A percentile compares a stretch with the other conserved stretches of the same genome.
phyloP scores from a whole-genome alignment of 2,888 invertebrate species.

The Tyria jacobaeae region DNA sequence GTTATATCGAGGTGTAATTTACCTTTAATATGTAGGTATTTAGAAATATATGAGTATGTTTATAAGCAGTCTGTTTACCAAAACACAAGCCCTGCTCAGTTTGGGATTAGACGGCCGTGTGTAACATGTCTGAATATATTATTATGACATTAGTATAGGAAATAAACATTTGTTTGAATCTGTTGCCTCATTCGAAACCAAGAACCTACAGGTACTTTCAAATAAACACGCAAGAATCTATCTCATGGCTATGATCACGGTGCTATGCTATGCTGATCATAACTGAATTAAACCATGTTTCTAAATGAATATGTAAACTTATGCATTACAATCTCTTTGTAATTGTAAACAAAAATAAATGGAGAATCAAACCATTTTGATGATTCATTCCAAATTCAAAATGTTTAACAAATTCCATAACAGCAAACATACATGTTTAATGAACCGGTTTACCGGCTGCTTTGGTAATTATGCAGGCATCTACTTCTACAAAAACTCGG shows the following conservation, averaged over 20 bases:
- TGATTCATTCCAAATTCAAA: slow-evolving; percentile 1
- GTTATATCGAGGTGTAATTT: too few relatives aligned
- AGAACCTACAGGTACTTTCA: background rate
- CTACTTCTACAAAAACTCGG: slow-evolving; percentile 40
- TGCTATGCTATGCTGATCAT: too few relatives aligned
- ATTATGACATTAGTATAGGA: too few relatives aligned
- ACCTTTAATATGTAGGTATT: too few relatives aligned
- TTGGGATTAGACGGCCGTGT: too few relatives aligned
- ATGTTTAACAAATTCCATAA: background rate
- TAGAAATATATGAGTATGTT: too few relatives aligned
- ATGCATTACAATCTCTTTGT: background rate
- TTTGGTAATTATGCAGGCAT: slow-evolving; percentile 44
- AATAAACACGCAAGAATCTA: background rate
- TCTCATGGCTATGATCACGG: background rate
- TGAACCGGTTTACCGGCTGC: slow-evolving; percentile 36
- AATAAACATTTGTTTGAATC: background rate
- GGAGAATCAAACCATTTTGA: background rate
- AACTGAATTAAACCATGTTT: background rate
- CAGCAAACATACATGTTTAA: background rate
- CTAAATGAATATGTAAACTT: slow-evolving; percentile 1
- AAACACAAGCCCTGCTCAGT: too few relatives aligned
- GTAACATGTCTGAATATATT: too few relatives aligned
- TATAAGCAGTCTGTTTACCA: too few relatives aligned
- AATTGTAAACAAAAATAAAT: too few relatives aligned
- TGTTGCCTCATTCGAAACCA: background rate